Percentiles rank a stretch among this genome's conserved stretches.
Evolutionary conservation across 2,797 vertebrate genomes (phyloP).

Genomic region (Arrhamphus sclerolepis): DNA sequence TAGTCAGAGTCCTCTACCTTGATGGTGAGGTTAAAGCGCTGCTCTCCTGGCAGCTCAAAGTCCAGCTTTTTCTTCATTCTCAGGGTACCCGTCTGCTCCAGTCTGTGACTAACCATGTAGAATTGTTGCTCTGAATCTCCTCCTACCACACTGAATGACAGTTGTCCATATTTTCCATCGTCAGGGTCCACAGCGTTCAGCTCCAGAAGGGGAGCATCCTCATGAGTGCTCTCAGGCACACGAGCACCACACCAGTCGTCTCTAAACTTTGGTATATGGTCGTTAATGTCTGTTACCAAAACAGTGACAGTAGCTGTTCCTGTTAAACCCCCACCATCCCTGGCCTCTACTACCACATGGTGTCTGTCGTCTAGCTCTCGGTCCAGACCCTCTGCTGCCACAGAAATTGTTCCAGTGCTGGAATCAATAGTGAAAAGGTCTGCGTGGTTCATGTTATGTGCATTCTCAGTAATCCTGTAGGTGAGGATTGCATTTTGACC

Average conservation of each 20-base stretch:
- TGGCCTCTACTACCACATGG: slow-evolving; percentile 84
- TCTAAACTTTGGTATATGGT: slow-evolving; percentile 84
- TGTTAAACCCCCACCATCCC: slow-evolving; percentile 87
- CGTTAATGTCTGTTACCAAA: slow-evolving; percentile 84
- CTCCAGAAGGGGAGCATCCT: slow-evolving; percentile 81
- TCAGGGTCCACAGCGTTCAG: slow-evolving; percentile 84
- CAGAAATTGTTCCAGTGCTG: slow-evolving; percentile 84
- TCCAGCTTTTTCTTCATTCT: slow-evolving; percentile 85
- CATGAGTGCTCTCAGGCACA: slow-evolving; percentile 79
- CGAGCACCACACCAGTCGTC: slow-evolving; percentile 78
- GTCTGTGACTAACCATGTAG: slow-evolving; percentile 82
- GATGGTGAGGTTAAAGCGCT: slow-evolving; percentile 87
- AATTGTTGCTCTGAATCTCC: slow-evolving; percentile 88
- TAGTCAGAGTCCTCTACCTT: slow-evolving; percentile 87
- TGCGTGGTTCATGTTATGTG: slow-evolving; percentile 51
- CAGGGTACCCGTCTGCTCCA: slow-evolving; percentile 82
- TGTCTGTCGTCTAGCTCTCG: slow-evolving; percentile 82
- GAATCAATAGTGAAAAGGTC: slow-evolving; percentile 86
- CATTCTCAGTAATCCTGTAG: slow-evolving; percentile 83
- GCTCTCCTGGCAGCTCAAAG: slow-evolving; percentile 85
- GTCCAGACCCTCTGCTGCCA: slow-evolving; percentile 82
- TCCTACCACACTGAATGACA: slow-evolving; percentile 83
- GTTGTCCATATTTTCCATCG: slow-evolving; percentile 77
- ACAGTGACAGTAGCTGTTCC: slow-evolving; percentile 86
- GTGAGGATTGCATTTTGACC: slow-evolving; percentile 88